Percentiles rank a stretch among this genome's conserved stretches.
Evolutionary conservation across 2,113 vertebrate genomes (phyloP).

Genomic region (Puffinus mauretanicus): DNA sequence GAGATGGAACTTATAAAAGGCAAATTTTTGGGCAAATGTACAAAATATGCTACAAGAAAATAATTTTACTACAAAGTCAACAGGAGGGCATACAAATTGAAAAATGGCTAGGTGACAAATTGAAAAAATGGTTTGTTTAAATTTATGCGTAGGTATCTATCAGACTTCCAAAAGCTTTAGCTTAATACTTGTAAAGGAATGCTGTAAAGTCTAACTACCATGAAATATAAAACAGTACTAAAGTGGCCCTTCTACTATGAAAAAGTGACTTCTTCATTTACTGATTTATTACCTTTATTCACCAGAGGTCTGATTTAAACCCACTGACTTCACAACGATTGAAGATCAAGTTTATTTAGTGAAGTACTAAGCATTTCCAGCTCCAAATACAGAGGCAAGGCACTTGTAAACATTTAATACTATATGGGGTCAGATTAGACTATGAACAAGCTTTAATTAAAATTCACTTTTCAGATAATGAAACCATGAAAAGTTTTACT

Average conservation of each 20-base stretch:
- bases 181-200: not conserved
- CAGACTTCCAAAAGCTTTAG: not conserved
- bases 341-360: not conserved
- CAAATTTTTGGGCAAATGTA: not conserved
- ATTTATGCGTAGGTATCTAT: not conserved
- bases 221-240: not conserved
- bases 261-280: not conserved
- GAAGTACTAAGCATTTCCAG: not conserved
- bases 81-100: not conserved
- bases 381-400: not conserved
- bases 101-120: not conserved
- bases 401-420: not conserved
- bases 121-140: not conserved
- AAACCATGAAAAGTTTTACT: not conserved
- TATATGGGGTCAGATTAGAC: not conserved
- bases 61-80: not conserved
- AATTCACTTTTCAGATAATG: not conserved
- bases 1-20: not conserved
- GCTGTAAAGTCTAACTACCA: not conserved
- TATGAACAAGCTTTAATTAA: not conserved
- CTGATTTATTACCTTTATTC: not conserved
- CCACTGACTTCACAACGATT: not conserved
- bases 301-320: not conserved
- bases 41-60: not conserved
- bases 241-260: not conserved